A percentile compares a stretch with the other conserved stretches of the same genome.
These are phyloP conservation scores for Ianthella basta DNA, from an alignment of 37 sponge, comb jelly and placozoan species.

Conservation along the genomic window DNA sequence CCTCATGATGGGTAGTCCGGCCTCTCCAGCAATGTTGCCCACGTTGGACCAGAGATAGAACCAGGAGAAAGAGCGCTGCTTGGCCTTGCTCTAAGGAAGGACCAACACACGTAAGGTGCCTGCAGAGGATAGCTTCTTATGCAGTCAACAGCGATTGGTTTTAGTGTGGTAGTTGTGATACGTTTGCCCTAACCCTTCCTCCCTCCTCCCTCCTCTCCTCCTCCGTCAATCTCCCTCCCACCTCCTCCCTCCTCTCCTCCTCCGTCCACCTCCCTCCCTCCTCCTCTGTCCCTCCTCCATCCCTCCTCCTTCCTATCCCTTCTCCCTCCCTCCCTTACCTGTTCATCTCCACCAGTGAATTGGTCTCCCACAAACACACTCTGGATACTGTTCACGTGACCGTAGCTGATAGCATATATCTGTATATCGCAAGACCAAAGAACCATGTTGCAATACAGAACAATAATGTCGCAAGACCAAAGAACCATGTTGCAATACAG, in stretches of 20 bases:
- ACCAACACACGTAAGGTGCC: too few relatives aligned
- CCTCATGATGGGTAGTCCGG: conserved; percentile 60
- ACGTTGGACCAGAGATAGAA: conserved; percentile 69
- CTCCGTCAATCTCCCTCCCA: too few relatives aligned
- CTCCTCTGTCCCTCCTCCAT: too few relatives aligned
- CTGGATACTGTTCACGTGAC: conserved; percentile 59
- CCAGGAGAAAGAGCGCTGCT: conserved; percentile 69
- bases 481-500: neutral
- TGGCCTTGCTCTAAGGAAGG: conserved; percentile 38
- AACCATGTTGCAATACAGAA: neutral
- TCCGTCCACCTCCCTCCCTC: too few relatives aligned
- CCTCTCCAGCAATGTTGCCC: conserved; percentile 53
- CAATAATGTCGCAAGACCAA: neutral
- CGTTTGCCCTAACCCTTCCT: too few relatives aligned
- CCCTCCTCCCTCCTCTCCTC: too few relatives aligned
- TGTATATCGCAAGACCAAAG: neutral
- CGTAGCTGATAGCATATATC: conserved; percentile 69
- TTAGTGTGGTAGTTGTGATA: too few relatives aligned
- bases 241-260: too few relatives aligned
- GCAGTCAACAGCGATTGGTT: too few relatives aligned
- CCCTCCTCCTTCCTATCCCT: too few relatives aligned
- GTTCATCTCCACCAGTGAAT: conserved; percentile 47
- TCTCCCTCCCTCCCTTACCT: conserved; percentile 33
- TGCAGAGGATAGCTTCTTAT: too few relatives aligned
- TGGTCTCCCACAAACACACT: conserved; percentile 85